phyloP scores from a whole-genome alignment of 2,888 invertebrate genomes.

The Agrotis segetum region DNA sequence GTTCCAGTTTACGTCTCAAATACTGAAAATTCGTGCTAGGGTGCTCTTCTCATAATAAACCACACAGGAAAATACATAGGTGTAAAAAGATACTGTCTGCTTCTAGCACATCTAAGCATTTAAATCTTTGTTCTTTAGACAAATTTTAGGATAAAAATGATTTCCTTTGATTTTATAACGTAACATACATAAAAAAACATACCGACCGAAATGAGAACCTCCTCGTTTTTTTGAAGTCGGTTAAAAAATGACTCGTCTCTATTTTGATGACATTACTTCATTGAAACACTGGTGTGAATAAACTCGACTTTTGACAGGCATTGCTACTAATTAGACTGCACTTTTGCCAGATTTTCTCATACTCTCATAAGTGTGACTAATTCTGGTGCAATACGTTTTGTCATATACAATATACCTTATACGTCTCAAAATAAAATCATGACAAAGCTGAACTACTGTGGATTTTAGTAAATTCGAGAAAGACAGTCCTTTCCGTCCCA shows the following conservation, averaged over 20 bases:
- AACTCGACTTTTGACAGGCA: neutral
- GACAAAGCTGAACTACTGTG: neutral
- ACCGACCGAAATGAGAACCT: no score
- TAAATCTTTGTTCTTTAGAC: neutral
- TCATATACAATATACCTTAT: neutral
- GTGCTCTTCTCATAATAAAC: no score
- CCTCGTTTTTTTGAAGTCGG: no score
- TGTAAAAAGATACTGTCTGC: no score
- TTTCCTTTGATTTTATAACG: neutral
- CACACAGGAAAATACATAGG: no score
- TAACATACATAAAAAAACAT: no score
- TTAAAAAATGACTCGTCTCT: no score
- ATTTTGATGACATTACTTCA: neutral
- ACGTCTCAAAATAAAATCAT: neutral
- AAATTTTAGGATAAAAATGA: neutral
- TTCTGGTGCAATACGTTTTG: constrained; percentile 14
- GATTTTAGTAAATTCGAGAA: no score
- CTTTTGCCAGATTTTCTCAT: constrained; percentile 4
- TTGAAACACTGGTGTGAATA: constrained; percentile 6
- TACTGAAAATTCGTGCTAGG: no score
- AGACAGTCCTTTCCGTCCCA: no score
- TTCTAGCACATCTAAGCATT: no score
- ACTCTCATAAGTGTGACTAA: constrained; percentile 20
- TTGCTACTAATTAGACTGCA: constrained; percentile 13
- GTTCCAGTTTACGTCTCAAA: no score